Evolutionary conservation across 2,797 vertebrate species (phyloP).

Genomic region (Tapirus indicus): DNA sequence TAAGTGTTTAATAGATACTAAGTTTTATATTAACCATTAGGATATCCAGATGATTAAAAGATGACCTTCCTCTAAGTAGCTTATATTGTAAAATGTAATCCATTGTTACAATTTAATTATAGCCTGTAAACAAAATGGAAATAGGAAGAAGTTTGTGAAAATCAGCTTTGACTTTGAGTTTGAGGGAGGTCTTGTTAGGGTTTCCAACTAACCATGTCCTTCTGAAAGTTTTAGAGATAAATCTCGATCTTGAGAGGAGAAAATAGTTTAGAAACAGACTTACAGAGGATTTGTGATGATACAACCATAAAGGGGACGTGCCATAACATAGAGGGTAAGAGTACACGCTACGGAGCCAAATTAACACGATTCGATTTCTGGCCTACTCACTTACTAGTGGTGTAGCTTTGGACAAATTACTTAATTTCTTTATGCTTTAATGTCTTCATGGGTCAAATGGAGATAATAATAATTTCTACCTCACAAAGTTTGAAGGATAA

Average conservation of each 20-base stretch:
- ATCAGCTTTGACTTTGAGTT: not conserved
- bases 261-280: not conserved
- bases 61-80: not conserved
- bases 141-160: not conserved
- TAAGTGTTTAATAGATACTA: not conserved
- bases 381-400: not conserved
- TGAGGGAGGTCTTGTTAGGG: not conserved
- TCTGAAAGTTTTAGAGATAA: not conserved
- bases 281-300: not conserved
- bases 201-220: not conserved
- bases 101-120: not conserved
- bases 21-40: not conserved
- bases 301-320: not conserved
- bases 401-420: not conserved
- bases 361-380: not conserved
- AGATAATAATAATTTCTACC: not conserved
- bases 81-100: not conserved
- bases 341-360: not conserved
- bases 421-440: not conserved
- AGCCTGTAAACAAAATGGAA: not conserved
- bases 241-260: not conserved
- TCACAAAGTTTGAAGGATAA: not conserved
- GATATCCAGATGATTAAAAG: not conserved
- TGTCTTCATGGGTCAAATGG: not conserved
- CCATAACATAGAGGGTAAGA: not conserved